Base-by-base conservation (phyloP, 2,888 invertebrate species). In the Netelia virgata region DNA sequence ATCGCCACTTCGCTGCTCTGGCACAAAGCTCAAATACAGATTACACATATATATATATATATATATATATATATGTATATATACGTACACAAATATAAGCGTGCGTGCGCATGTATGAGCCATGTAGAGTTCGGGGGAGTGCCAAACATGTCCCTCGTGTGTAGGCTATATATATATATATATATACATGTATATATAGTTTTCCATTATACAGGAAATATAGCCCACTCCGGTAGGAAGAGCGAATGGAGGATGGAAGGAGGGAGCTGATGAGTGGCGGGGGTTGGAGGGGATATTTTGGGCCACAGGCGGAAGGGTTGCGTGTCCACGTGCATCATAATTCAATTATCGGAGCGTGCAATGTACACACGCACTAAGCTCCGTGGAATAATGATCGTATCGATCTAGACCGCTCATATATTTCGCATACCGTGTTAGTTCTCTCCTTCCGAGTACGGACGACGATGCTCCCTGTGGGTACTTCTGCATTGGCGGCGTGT, bases 1-100 rank as follows among this genome's bases (percentile, higher is more conserved):
- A 88, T 87, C 87, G 88, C 89, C 90, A 91, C 69, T 74, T 81
- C 76, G 36, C 59, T 63, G 50, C 73, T 63, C 70, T 70, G 77
- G 55, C 55, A 50, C 63, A 28, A 50, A 23, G 73, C 69, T 92
- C 91, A 91, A 91, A 91, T 91, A 90, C 92, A 92, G 91, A 91
- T 92, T 90, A 18, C n/a, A 23, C 9, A 90, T 89, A 72, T 73
- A 69, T 53, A 55, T 70, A 50, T 43, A 57, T 28, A n/a, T 53
- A 53, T 16, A 53, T 36, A 36, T 36, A 36, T 6, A 36, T 36
- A 36, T 36, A 36, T 36, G 6, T 36, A 36, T 36, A 36, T 36
- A 36, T 36, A 36, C 5, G 6, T 36, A 36, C 6, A 36, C 36
- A 36, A 36, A 59, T 66, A 89, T 89, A 89, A 90, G 91, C 89